Percentiles rank a stretch among this genome's conserved stretches.
Conservation (phyloP, 2,113 vertebrate genomes). For the Centropristis striata region DNA sequence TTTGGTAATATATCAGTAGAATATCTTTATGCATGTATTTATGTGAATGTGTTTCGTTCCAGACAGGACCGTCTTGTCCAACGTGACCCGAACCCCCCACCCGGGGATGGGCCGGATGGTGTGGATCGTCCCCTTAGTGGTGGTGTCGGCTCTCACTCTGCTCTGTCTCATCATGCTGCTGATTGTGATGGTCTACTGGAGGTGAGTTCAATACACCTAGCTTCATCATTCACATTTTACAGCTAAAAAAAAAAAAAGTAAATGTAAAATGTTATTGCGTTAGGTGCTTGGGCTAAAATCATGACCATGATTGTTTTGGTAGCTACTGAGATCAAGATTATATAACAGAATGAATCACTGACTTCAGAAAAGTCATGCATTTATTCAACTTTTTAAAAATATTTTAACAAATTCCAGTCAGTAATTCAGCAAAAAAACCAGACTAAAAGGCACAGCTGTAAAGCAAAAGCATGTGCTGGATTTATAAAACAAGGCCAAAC, state of each 20-base stretch:
- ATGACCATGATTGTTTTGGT: too few relatives aligned
- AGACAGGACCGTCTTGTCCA: conserved; percentile 88
- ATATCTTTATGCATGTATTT: neutral
- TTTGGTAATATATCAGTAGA: neutral
- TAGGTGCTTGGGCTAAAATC: neutral
- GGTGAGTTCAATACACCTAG: conserved; percentile 82
- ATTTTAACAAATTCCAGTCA: too few relatives aligned
- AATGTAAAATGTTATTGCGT: conserved; percentile 6
- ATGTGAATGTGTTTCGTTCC: conserved; percentile 10
- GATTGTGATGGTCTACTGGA: conserved; percentile 97
- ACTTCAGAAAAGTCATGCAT: too few relatives aligned
- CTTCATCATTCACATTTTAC: conserved; percentile 1
- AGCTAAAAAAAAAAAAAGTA: conserved; percentile 10
- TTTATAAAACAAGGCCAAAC: too few relatives aligned
- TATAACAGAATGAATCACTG: too few relatives aligned
- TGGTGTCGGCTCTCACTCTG: conserved; percentile 96
- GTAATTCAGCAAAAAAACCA: too few relatives aligned
- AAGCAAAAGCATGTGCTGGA: too few relatives aligned
- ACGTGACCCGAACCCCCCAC: conserved; percentile 86
- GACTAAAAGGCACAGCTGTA: too few relatives aligned
- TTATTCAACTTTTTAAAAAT: too few relatives aligned
- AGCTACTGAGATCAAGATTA: too few relatives aligned
- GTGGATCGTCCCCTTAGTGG: conserved; percentile 97
- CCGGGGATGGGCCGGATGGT: conserved; percentile 92
- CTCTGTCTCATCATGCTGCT: conserved; percentile 97